A percentile compares a stretch with the other conserved stretches of the same genome.
Conservation (phyloP, 2,797 vertebrate species). For the Balearica regulorum region DNA sequence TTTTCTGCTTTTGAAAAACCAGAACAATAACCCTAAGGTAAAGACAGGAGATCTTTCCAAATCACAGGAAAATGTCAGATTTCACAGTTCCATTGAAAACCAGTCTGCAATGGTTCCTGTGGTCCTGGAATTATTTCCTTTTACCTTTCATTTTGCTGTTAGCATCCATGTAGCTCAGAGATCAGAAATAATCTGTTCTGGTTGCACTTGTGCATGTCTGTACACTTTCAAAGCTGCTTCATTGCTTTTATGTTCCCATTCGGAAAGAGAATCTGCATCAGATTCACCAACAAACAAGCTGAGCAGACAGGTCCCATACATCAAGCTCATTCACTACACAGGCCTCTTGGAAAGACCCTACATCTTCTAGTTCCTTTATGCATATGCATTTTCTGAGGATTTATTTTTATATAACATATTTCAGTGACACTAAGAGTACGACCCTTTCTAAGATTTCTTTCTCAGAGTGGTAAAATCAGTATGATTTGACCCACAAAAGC, state of each 20-base stretch:
- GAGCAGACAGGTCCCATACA: neutral
- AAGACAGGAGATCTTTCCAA: neutral
- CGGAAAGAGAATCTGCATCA: neutral
- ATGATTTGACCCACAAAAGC: neutral
- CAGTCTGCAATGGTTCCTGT: neutral
- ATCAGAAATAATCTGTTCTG: neutral
- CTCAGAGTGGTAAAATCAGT: neutral
- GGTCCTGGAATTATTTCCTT: neutral
- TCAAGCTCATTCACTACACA: neutral
- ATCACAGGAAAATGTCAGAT: neutral
- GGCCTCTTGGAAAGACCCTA: neutral
- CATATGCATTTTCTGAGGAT: neutral
- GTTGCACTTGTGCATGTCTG: neutral
- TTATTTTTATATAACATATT: neutral
- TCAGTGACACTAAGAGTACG: neutral
- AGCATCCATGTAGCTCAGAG: neutral
- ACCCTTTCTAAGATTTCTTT: neutral
- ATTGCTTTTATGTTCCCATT: neutral
- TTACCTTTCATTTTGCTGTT: neutral
- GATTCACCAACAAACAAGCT: neutral
- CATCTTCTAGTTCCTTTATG: neutral
- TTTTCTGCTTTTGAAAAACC: neutral
- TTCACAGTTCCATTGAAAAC: neutral
- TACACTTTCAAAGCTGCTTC: neutral
- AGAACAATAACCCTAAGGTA: neutral